Conservation (phyloP, 2,113 vertebrate genomes). For the Lepus europaeus region DNA sequence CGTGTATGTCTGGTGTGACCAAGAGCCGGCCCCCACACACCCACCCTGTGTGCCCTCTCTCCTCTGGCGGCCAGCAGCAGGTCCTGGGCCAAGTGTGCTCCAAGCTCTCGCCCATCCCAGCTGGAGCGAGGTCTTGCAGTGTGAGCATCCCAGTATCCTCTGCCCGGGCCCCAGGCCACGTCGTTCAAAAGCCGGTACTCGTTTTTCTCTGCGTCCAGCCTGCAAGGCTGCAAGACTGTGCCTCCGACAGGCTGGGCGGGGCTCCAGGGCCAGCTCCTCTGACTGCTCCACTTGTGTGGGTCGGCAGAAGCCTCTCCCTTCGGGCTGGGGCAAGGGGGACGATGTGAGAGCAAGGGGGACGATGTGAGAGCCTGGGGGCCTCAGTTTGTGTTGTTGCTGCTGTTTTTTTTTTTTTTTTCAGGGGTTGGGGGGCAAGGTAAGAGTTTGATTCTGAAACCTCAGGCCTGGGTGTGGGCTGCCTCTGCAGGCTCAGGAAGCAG, state of each 20-base stretch:
- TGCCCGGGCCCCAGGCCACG: background rate
- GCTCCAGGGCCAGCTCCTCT: background rate
- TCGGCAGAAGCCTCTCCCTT: background rate
- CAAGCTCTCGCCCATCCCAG: background rate
- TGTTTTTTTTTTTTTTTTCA: background rate
- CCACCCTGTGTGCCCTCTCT: background rate
- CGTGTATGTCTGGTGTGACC: background rate
- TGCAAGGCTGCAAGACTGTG: slow-evolving; percentile 15
- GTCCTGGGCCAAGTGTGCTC: background rate
- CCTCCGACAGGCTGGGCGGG: slow-evolving; percentile 9
- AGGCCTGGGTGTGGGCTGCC: background rate
- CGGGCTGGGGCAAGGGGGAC: background rate
- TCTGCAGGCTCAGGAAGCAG: background rate
- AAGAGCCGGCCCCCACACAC: background rate
- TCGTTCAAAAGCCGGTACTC: background rate
- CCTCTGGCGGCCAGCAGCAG: background rate
- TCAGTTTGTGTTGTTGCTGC: slow-evolving; percentile 48
- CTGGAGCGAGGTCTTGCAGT: background rate
- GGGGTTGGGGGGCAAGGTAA: background rate
- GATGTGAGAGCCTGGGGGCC: background rate
- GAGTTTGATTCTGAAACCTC: background rate
- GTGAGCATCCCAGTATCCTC: background rate
- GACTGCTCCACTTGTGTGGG: background rate
- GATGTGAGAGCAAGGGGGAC: background rate
- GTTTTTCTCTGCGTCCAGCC: background rate